Evolutionary conservation across 2,113 vertebrate genomes (phyloP).

Genomic region (Bujurquina vittata): DNA sequence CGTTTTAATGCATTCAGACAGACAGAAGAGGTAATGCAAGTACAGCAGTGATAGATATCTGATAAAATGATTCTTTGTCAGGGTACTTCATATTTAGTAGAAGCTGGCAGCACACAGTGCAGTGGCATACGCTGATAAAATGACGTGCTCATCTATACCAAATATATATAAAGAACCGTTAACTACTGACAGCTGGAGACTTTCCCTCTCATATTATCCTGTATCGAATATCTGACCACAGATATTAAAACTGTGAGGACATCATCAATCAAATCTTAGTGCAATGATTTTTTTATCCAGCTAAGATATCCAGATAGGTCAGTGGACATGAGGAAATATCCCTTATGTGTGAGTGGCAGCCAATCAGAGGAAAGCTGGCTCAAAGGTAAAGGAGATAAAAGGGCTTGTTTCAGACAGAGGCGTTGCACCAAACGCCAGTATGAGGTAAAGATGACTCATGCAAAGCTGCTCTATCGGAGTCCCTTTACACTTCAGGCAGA

Average conservation of each 20-base stretch:
- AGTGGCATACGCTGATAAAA: not conserved
- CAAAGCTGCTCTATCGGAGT: not conserved
- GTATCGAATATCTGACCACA: not conserved
- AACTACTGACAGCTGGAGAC: not conserved
- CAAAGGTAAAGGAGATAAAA: not conserved
- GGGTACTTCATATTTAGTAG: not conserved
- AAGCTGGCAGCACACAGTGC: not conserved
- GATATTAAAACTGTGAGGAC: not conserved
- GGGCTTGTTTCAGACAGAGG: not conserved
- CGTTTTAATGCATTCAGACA: not conserved
- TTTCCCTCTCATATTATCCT: not conserved
- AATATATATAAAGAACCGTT: too few species aligned
- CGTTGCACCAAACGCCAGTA: not conserved
- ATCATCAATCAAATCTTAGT: not conserved
- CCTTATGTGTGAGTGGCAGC: not conserved
- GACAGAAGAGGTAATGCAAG: not conserved
- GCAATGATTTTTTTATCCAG: too few species aligned
- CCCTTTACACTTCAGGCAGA: not conserved
- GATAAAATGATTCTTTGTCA: not conserved
- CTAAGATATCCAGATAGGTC: not conserved
- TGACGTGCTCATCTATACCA: not conserved
- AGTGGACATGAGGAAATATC: not conserved
- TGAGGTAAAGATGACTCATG: not conserved
- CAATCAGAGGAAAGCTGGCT: not conserved
- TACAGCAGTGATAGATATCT: not conserved